Evolutionary conservation across 1,140 invertebrate species (phyloP), one percentile per base, ranked within the genome.

Genomic region (Diuraphis noxia): DNA sequence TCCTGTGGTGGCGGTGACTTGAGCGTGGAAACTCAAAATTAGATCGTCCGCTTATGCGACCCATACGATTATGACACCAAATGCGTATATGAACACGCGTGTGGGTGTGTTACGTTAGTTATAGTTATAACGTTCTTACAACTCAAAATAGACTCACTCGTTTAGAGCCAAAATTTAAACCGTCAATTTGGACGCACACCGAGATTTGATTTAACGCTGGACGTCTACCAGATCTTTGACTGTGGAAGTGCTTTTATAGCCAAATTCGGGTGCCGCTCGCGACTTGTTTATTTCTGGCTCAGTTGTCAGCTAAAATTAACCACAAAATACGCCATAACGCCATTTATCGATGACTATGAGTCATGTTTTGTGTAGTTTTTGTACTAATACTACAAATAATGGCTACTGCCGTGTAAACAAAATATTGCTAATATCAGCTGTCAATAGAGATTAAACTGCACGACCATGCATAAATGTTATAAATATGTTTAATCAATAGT

Each of bases 221-320:
- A 90, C 88, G 88, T 90, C 88, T 90, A 90, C 88, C 88, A 90
- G 88, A 79, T 81, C 36, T 90, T 19, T 23, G 72, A 43, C 88
- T 72, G 46, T 41, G 25, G 63, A 23, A 21, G 86, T 40, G 49
- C 72, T 79, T 90, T 81, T 86, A 82, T 41, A 40, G 34, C 89
- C 89, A 82, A 82, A 82, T 91, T 91, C 89, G 89, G 89, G 38
- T 30, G 19, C 40, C 34, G 56, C 72, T 41, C 34, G 46, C 30
- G 52, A 40, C 30, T 40, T 30, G 56, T 91, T 82, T 91, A 91
- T 91, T 91, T 91, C 89, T 82, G 89, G 89, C 77, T 25, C 77
- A 23, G 41, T n/a, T 41, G 88, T n/a, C 72, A 23, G 43, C 89
- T 91, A 91, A 81, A 91, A 82, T 82, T 91, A 91, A 72, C 88